Percentiles rank a stretch among this genome's conserved stretches.
Evolutionary conservation across 1,140 invertebrate genomes (phyloP).

Genomic region (Manduca sexta): DNA sequence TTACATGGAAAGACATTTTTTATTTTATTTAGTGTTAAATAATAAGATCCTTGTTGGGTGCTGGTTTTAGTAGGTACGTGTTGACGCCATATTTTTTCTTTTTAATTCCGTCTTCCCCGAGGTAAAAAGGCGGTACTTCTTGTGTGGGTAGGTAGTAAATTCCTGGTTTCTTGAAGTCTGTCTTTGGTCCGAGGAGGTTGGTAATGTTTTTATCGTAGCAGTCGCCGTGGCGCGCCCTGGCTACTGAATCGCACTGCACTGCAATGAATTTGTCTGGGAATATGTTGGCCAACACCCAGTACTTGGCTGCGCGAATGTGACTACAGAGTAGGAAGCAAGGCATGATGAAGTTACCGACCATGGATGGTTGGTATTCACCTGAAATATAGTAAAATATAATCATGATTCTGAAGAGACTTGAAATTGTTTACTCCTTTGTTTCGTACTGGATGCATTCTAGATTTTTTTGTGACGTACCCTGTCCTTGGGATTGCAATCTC

Average conservation of each 20-base stretch:
- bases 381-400: conserved; percentile 6
- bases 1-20: conserved; percentile 26
- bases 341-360: conserved; percentile 41
- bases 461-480: no score
- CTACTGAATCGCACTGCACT: conserved; percentile 34
- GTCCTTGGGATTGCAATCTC: no score
- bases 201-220: conserved; percentile 31
- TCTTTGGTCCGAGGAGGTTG: conserved; percentile 45
- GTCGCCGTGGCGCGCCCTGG: conserved; percentile 30
- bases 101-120: conserved; percentile 33
- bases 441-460: no score
- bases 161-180: conserved; percentile 47
- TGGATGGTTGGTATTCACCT: conserved; percentile 52
- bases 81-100: conserved; percentile 33
- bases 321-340: conserved; percentile 56
- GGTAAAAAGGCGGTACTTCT: conserved; percentile 35
- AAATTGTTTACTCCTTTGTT: no score
- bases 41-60: conserved; percentile 44
- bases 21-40: conserved; percentile 30
- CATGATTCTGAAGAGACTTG: not conserved
- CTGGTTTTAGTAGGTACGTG: conserved; percentile 35
- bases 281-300: conserved; percentile 33
- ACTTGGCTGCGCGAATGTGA: conserved; percentile 43
- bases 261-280: conserved; percentile 44
- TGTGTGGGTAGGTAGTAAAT: conserved; percentile 53